phyloP scores from a whole-genome alignment of 2,888 invertebrate species.

The Aromia moschata region DNA sequence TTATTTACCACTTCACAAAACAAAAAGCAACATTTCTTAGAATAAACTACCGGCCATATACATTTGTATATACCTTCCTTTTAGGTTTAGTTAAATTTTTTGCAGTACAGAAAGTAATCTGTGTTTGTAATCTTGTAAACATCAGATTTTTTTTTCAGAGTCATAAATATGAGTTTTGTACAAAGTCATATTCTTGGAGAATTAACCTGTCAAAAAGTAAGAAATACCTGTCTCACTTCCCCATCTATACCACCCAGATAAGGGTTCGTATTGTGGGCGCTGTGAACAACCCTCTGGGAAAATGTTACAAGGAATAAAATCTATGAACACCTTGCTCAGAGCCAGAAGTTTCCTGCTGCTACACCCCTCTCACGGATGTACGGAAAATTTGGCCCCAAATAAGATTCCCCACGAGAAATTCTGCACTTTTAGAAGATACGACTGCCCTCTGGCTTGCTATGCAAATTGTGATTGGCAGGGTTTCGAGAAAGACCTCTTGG shows the following conservation, averaged over 20 bases:
- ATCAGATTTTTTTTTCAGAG: no score
- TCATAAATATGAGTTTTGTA: conserved; percentile 23
- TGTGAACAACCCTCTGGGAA: conserved; percentile 42
- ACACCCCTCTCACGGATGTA: conserved; percentile 49
- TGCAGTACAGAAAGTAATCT: no score
- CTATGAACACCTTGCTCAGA: conserved; percentile 49
- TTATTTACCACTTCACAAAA: no score
- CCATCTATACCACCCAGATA: conserved; percentile 41
- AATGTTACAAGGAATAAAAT: conserved; percentile 45
- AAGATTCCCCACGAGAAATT: conserved; percentile 50
- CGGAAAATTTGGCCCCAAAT: conserved; percentile 44
- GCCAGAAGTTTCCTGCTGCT: conserved; percentile 53
- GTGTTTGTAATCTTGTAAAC: no score
- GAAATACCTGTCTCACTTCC: conserved; percentile 51
- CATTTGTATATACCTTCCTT: no score
- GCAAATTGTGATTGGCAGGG: conserved; percentile 53
- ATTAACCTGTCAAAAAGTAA: conserved; percentile 49
- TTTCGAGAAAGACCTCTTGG: conserved; percentile 41
- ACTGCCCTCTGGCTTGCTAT: conserved; percentile 41
- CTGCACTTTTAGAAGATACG: conserved; percentile 48
- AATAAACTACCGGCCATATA: no score
- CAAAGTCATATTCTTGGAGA: conserved; percentile 35
- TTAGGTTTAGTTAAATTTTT: no score
- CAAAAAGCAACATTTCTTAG: no score
- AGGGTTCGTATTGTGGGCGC: conserved; percentile 51